Evolutionary conservation across 2,113 vertebrate genomes (phyloP).

Genomic region (Calidris pygmaea): DNA sequence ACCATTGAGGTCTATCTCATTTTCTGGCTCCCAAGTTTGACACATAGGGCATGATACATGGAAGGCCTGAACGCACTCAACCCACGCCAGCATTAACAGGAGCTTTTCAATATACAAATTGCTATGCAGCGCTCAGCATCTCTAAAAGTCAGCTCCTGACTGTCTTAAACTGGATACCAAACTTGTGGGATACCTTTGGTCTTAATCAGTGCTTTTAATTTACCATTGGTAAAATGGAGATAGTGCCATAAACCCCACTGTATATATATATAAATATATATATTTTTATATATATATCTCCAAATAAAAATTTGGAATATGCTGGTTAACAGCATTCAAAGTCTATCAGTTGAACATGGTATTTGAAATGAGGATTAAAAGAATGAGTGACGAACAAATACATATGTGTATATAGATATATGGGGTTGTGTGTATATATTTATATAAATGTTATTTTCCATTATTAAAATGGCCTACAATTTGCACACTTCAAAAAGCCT

Average conservation of each 20-base stretch:
- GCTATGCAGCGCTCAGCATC: background rate
- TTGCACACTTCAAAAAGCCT: background rate
- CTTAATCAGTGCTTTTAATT: background rate
- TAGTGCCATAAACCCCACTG: background rate
- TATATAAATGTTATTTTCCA: background rate
- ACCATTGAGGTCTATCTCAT: background rate
- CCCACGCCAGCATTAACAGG: background rate
- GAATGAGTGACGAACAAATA: background rate
- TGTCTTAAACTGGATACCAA: background rate
- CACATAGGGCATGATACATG: background rate
- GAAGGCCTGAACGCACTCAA: background rate
- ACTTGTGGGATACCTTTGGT: background rate
- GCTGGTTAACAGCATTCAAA: background rate
- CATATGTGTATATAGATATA: background rate
- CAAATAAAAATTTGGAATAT: background rate
- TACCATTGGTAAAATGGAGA: background rate
- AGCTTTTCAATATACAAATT: background rate
- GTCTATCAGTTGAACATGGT: background rate
- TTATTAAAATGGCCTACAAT: background rate
- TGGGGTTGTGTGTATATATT: accelerated
- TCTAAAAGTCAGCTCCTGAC: background rate
- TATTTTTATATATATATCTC: no score
- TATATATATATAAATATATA: no score
- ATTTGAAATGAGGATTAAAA: background rate
- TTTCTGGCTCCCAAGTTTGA: background rate